Percentiles rank a stretch among this genome's conserved stretches.
phyloP scores from a whole-genome alignment of 2,888 invertebrate species.

The Torymus tubicola region DNA sequence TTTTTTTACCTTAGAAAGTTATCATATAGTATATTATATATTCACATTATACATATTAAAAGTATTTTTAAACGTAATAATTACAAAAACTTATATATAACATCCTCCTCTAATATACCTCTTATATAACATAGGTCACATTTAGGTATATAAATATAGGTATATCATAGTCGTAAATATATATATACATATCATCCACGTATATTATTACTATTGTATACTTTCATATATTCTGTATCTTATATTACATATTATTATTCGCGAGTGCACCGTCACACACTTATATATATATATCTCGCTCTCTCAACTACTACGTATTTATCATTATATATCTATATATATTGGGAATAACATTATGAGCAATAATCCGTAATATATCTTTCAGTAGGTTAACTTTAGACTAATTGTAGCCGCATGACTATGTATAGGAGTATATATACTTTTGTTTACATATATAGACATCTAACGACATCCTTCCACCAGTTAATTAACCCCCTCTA shows the following conservation, averaged over 20 bases:
- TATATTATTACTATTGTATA: not conserved
- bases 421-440: constrained; percentile 39
- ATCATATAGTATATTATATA: constrained; percentile 43
- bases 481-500: constrained; percentile 52
- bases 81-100: not conserved
- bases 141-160: constrained; percentile 16
- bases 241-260: constrained; percentile 19
- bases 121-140: constrained; percentile 27
- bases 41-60: constrained; percentile 15
- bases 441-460: constrained; percentile 43
- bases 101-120: constrained; percentile 38
- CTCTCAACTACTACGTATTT: constrained; percentile 13
- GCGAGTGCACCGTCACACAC: constrained; percentile 48
- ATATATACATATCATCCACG: constrained; percentile 34
- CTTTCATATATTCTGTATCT: constrained; percentile 31
- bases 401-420: constrained; percentile 59
- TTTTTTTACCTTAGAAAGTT: constrained; percentile 38
- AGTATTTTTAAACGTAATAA: constrained; percentile 28
- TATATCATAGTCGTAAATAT: constrained; percentile 43
- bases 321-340: constrained; percentile 14
- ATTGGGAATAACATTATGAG: constrained; percentile 33
- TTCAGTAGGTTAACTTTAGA: constrained; percentile 56
- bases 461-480: constrained; percentile 32
- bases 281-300: constrained; percentile 13
- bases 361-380: constrained; percentile 27